Conservation (phyloP, 2,888 invertebrate species). For the Aproaerema taeniolella region DNA sequence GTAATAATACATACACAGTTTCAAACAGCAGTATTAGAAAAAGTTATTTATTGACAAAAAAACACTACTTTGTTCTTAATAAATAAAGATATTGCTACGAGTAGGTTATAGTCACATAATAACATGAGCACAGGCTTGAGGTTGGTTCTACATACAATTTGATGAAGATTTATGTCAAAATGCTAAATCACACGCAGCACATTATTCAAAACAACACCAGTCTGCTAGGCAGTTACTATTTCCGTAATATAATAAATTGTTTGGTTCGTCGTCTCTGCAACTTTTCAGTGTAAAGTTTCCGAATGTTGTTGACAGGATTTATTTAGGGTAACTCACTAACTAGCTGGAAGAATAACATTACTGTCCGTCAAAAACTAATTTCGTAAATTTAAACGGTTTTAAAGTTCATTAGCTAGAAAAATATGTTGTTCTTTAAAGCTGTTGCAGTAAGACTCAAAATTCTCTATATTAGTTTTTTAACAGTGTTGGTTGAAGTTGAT, state of each 20-base stretch:
- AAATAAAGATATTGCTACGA: too few species aligned
- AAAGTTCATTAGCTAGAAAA: conserved; percentile 24
- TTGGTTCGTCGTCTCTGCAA: conserved; percentile 39
- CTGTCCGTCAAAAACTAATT: conserved; percentile 58
- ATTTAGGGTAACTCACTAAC: conserved; percentile 53
- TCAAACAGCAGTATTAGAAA: too few species aligned
- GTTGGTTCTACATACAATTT: conserved; percentile 27
- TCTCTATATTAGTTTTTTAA: too few species aligned
- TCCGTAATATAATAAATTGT: conserved; percentile 45
- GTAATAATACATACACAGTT: too few species aligned
- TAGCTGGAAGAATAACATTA: conserved; percentile 54
- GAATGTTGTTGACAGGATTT: conserved; percentile 47
- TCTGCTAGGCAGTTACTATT: conserved; percentile 40
- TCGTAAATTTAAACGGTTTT: conserved; percentile 33
- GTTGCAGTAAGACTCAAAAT: too few species aligned
- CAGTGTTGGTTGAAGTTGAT: too few species aligned
- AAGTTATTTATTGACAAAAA: too few species aligned
- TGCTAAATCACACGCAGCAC: conserved; percentile 48
- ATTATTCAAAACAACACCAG: conserved; percentile 45
- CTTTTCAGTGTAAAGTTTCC: conserved; percentile 65
- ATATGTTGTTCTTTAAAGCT: too few species aligned
- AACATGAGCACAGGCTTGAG: background rate
- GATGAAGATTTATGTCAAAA: conserved; percentile 59
- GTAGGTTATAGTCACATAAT: too few species aligned
- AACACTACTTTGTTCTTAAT: too few species aligned